Percentiles rank a stretch among this genome's conserved stretches.
Evolutionary conservation across 2,113 vertebrate species (phyloP).

Genomic region (Chionis minor): DNA sequence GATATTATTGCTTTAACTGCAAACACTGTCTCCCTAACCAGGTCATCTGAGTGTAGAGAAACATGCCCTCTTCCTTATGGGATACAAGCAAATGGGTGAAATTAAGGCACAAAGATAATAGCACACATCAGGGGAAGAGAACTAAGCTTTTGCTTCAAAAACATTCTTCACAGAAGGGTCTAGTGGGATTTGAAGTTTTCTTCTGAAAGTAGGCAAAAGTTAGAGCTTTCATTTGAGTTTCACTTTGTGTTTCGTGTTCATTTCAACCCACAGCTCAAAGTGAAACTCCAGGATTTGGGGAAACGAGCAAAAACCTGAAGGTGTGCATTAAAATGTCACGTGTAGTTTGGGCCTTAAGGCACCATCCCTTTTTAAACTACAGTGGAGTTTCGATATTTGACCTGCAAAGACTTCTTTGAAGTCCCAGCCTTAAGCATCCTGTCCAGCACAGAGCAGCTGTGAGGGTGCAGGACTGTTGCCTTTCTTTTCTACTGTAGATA

Average conservation of each 20-base stretch:
- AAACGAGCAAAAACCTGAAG: constrained; percentile 14
- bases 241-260: constrained; percentile 33
- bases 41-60: background rate
- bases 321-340: background rate
- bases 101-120: constrained; percentile 44
- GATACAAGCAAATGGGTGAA: constrained; percentile 38
- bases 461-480: background rate
- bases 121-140: constrained; percentile 29
- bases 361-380: background rate
- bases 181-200: constrained; percentile 57
- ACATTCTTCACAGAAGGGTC: constrained; percentile 19
- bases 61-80: background rate
- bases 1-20: background rate
- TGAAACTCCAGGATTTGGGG: constrained; percentile 29
- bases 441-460: background rate
- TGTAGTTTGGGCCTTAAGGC: background rate
- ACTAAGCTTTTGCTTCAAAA: constrained; percentile 60
- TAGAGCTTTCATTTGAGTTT: constrained; percentile 52
- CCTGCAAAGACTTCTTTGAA: background rate
- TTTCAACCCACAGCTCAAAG: constrained; percentile 42
- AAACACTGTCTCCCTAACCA: background rate
- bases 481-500: background rate
- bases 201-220: constrained; percentile 55
- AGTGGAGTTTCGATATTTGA: background rate
- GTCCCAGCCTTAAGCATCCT: background rate